phyloP scores from a whole-genome alignment of 2,888 invertebrate genomes.

The Ennomos fuscantarius region DNA sequence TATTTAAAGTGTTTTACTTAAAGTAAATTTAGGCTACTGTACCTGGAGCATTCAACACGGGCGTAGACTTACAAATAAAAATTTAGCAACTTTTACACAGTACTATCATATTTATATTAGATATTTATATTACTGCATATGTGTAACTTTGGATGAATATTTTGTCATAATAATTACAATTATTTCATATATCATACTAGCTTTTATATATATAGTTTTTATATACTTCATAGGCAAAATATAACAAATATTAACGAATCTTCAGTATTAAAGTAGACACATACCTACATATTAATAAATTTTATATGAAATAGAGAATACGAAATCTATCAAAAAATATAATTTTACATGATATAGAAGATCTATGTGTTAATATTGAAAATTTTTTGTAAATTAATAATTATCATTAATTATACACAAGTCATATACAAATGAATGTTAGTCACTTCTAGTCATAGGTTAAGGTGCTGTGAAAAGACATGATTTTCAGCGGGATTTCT shows the following conservation, averaged over 20 bases:
- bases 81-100: conserved; percentile 73
- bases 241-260: neutral
- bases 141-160: conserved; percentile 9
- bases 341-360: neutral
- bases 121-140: conserved; percentile 3
- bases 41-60: conserved; percentile 19
- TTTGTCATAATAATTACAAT: conserved; percentile 1
- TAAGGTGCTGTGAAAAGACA: conserved; percentile 79
- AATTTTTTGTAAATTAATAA: neutral
- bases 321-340: neutral
- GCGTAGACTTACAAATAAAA: conserved; percentile 24
- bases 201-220: neutral
- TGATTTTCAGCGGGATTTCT: conserved; percentile 28
- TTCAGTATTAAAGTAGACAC: conserved; percentile 4
- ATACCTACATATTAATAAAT: no score
- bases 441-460: conserved; percentile 77
- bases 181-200: neutral
- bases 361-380: neutral
- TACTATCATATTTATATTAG: conserved; percentile 35
- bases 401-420: conserved; percentile 10
- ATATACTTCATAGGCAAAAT: neutral
- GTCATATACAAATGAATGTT: conserved; percentile 30
- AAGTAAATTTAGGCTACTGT: no score
- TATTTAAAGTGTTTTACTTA: neutral
- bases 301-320: no score